Conservation (phyloP, 2,888 invertebrate genomes). For the Gandaritis pyraliata region DNA sequence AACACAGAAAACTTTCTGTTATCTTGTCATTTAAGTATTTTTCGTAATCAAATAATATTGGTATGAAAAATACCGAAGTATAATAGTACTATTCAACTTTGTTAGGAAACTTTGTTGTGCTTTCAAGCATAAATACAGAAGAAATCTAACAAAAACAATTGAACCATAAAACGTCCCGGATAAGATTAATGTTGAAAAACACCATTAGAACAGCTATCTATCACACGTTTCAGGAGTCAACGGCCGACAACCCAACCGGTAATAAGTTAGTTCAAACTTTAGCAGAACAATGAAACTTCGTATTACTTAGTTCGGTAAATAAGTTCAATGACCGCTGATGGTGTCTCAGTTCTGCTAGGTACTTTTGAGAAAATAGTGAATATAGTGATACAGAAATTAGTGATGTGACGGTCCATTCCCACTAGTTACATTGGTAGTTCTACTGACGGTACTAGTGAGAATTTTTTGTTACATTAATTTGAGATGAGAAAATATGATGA, state of each 20-base stretch:
- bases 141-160: constrained; percentile 1
- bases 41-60: too few species aligned
- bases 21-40: too few species aligned
- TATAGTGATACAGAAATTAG: too few species aligned
- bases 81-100: too few species aligned
- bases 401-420: too few species aligned
- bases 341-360: neutral
- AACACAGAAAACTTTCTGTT: too few species aligned
- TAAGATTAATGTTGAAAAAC: constrained; percentile 29
- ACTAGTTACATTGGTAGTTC: too few species aligned
- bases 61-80: too few species aligned
- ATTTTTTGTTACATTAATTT: too few species aligned
- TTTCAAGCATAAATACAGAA: constrained; percentile 5
- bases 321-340: constrained; percentile 4
- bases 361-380: too few species aligned
- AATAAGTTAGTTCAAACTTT: constrained; percentile 6
- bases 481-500: too few species aligned
- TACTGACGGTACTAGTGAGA: too few species aligned
- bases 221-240: constrained; percentile 10
- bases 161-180: constrained; percentile 6
- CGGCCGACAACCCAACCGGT: constrained; percentile 15
- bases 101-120: neutral
- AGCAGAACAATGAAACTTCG: constrained; percentile 1
- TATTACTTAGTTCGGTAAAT: neutral
- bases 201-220: constrained; percentile 29